These are phyloP conservation scores for Eupithecia tripunctaria DNA, from an alignment of 2,888 invertebrate species.

Conservation along the genomic window DNA sequence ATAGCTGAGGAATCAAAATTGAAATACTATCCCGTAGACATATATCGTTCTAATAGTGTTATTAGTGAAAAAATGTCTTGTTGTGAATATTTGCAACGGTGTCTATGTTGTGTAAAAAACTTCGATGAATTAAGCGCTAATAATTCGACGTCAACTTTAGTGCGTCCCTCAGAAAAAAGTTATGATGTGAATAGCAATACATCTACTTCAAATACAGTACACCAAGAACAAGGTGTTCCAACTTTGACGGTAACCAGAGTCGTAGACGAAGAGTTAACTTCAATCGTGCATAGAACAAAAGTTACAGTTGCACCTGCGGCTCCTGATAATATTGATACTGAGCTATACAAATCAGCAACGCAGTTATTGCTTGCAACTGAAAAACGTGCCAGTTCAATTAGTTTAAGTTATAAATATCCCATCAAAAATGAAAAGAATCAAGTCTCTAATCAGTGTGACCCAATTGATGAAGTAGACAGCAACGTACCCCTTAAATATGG, in stretches of 20 bases:
- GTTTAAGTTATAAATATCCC: constrained; percentile 45
- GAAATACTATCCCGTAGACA: constrained; percentile 63
- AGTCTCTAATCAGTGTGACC: constrained; percentile 39
- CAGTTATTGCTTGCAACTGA: constrained; percentile 65
- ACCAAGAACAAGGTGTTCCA: constrained; percentile 45
- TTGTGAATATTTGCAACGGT: constrained; percentile 56
- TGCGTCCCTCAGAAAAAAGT: constrained; percentile 63
- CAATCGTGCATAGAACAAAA: constrained; percentile 25
- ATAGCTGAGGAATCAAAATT: constrained; percentile 49
- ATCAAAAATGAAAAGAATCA: constrained; percentile 53
- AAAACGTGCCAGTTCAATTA: constrained; percentile 58
- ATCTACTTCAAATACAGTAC: constrained; percentile 35
- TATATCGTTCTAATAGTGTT: constrained; percentile 58
- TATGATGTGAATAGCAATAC: constrained; percentile 62
- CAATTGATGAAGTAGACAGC: constrained; percentile 55
- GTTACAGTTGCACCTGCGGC: constrained; percentile 46
- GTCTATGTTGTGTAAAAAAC: constrained; percentile 60
- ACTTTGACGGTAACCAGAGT: constrained; percentile 51
- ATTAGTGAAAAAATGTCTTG: constrained; percentile 53
- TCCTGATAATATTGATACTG: constrained; percentile 52
- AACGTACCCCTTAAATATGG: constrained; percentile 68
- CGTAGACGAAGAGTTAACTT: constrained; percentile 47
- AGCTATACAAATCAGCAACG: constrained; percentile 64
- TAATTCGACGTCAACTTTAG: constrained; percentile 64
- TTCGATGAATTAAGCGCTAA: constrained; percentile 59